phyloP scores from a whole-genome alignment of 2,797 vertebrate genomes.

The Chaenodraco wilsoni region DNA sequence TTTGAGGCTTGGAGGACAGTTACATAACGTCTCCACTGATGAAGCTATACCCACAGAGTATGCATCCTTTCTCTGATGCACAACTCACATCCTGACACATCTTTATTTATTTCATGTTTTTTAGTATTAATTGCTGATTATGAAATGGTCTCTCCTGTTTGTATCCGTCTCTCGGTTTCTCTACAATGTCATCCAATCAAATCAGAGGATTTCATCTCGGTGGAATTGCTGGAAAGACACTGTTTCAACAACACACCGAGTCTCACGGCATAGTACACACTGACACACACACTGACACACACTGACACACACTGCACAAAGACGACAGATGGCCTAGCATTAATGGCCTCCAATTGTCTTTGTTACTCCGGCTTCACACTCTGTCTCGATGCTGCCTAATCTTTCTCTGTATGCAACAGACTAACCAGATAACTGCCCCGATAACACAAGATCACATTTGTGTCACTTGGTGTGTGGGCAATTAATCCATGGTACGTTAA shows the following conservation, averaged over 20 bases:
- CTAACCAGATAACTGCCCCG: neutral
- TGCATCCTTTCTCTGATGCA: neutral
- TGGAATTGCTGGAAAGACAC: conserved; percentile 43
- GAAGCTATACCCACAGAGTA: conserved; percentile 16
- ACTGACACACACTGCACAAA: conserved; percentile 5
- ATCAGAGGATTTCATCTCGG: conserved; percentile 23
- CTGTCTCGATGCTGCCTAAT: neutral
- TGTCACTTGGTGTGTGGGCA: neutral
- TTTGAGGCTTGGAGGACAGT: conserved; percentile 26
- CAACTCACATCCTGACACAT: neutral
- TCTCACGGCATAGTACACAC: conserved; percentile 19
- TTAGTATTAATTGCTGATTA: neutral
- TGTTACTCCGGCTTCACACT: conserved; percentile 8
- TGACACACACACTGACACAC: conserved; percentile 13
- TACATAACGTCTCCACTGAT: conserved; percentile 43
- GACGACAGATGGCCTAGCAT: conserved; percentile 39
- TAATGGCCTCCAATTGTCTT: conserved; percentile 24
- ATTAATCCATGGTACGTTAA: neutral
- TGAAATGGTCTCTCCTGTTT: neutral
- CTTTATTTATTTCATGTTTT: neutral
- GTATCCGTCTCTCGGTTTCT: neutral
- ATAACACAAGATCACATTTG: neutral
- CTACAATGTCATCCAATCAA: conserved; percentile 39
- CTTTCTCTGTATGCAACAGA: neutral
- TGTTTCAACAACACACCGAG: conserved; percentile 13